Evolutionary conservation across 2,113 vertebrate species (phyloP).

Genomic region (Zootoca vivipara): DNA sequence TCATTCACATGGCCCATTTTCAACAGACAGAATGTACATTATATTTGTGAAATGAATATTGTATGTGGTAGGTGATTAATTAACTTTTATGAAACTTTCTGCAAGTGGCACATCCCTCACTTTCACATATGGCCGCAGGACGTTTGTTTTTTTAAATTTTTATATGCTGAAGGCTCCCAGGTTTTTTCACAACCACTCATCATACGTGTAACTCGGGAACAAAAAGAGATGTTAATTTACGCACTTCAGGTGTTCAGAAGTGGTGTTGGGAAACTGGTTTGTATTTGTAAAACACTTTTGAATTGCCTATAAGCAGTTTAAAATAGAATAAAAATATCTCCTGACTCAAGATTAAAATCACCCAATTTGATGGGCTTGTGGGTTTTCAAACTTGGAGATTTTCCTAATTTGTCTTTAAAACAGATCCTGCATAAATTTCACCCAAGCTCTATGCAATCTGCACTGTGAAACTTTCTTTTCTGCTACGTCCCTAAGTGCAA

Average conservation of each 20-base stretch:
- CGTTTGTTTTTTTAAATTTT: not conserved
- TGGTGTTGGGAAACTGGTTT: not conserved
- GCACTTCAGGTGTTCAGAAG: not conserved
- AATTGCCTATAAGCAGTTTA: not conserved
- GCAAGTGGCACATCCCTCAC: not conserved
- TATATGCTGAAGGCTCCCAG: too few relatives aligned
- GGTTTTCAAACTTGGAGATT: not conserved
- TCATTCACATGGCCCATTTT: too few relatives aligned
- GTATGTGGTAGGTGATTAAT: not conserved
- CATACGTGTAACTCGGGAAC: not conserved
- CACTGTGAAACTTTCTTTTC: not conserved
- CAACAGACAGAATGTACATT: not conserved
- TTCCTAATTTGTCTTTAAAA: constrained; percentile 10
- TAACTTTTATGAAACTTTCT: too few relatives aligned
- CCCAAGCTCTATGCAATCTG: not conserved
- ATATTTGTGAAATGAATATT: not conserved
- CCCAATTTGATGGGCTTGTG: not conserved
- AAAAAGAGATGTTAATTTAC: not conserved
- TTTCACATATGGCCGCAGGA: not conserved
- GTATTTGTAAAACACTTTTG: not conserved
- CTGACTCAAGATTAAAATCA: not conserved
- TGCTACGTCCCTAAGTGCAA: constrained; percentile 4
- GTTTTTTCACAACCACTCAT: not conserved
- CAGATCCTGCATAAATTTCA: not conserved
- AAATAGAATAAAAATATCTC: not conserved